Evolutionary conservation across 1,140 invertebrate genomes (phyloP), one percentile per base, ranked within the genome.

Genomic region (Calycopis cecrops): DNA sequence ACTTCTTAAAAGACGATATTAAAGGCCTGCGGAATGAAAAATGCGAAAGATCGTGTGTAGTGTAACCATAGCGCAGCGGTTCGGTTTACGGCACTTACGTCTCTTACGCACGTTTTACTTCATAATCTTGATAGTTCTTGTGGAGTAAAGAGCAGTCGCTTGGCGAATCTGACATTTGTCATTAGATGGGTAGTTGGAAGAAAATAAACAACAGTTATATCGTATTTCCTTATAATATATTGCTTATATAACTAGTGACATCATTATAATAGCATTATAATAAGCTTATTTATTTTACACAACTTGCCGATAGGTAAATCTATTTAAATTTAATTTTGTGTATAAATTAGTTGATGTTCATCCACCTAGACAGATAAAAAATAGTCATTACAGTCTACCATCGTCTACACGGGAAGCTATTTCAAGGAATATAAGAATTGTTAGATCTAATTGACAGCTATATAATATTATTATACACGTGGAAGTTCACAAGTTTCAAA

Each of bases 201-300:
- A 60, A 65, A 70, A 63, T 48, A 48, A 65, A 65, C 52, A 60
- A 56, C 10, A 28, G 21, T 64, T 62, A 47, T 70, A 63, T 71
- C 59, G 57, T 71, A 71, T 67, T 71, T 69, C 70, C 83, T 86
- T 86, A 86, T 84, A 84, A 84, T 84, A 84, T 84, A 86, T 86
- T 86, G 80, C 83, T 86, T 86, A 86, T 79, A 77, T 86, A 86
- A 86, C 83, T 86, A 86, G 83, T 86, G 83, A 86, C 83, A 80
- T 80, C 68, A 80, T 82, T 79, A 83, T 82, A 84, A 79, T 83
- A 86, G 80, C 79, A 86, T 84, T 83, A 86, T 79, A 76, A 71
- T 86, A 86, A 86, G 79, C 83, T 86, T 86, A 86, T 84, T 84
- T 86, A 85, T 82, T 83, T 86, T 86, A 86, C 83, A 86, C 83